phyloP scores from a whole-genome alignment of 2,888 invertebrate species.

The Agrotis puta region DNA sequence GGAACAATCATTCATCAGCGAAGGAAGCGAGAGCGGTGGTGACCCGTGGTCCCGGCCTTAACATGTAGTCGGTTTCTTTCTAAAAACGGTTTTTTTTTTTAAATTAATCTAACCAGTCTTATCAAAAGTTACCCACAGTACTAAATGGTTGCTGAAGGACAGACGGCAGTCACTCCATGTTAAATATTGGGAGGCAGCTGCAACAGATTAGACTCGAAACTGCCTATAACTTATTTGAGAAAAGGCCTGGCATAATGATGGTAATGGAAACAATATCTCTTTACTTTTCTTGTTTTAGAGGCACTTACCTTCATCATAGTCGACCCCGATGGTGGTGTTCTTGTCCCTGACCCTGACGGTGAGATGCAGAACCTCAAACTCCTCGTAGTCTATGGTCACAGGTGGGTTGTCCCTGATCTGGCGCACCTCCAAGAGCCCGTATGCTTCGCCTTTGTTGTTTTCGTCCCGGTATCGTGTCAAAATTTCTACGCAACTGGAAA shows the following conservation, averaged over 20 bases:
- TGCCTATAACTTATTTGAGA: no score
- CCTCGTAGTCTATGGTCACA: constrained; percentile 91
- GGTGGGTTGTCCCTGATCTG: constrained; percentile 74
- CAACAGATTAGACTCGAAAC: no score
- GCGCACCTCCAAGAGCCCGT: constrained; percentile 80
- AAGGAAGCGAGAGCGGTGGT: no score
- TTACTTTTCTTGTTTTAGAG: background rate
- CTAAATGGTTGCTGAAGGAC: no score
- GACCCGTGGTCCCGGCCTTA: no score
- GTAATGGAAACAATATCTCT: background rate
- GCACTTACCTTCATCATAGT: constrained; percentile 88
- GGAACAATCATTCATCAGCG: background rate
- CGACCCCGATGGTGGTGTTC: constrained; percentile 86
- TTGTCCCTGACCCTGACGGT: constrained; percentile 87
- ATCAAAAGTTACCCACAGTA: background rate
- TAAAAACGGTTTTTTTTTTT: no score
- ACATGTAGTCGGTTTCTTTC: no score
- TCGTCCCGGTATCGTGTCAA: constrained; percentile 78
- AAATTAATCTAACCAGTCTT: background rate
- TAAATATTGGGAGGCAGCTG: no score
- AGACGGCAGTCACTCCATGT: no score
- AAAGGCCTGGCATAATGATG: no score
- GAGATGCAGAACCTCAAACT: constrained; percentile 91
- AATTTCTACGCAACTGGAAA: constrained; percentile 84
- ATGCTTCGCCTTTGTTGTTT: constrained; percentile 74